A percentile compares a stretch with the other conserved stretches of the same genome.
These are phyloP conservation scores for Phyto melanocephala DNA, from an alignment of 2,888 invertebrate species.

Conservation along the genomic window DNA sequence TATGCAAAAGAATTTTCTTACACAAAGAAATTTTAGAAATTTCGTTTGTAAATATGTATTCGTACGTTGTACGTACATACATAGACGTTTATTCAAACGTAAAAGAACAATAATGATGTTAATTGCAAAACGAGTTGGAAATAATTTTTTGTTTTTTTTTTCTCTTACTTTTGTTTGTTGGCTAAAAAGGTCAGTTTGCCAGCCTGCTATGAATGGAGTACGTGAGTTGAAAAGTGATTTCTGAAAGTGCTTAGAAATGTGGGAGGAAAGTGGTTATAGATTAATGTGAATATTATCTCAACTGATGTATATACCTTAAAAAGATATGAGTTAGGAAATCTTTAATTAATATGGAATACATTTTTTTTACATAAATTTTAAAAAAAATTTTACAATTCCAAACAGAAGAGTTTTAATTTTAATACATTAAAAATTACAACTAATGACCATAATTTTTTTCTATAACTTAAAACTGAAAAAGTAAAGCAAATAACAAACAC, in stretches of 20 bases:
- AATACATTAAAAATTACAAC: not conserved
- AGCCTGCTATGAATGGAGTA: not conserved
- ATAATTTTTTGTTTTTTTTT: not conserved
- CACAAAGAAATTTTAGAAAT: conserved; percentile 50
- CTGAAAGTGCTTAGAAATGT: not conserved
- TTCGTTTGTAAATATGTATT: not conserved
- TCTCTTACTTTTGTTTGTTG: conserved; percentile 9
- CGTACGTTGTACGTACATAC: not conserved
- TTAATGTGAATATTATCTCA: too few species aligned
- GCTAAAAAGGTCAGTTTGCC: conserved; percentile 36
- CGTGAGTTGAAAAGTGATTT: not conserved
- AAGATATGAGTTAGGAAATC: too few species aligned
- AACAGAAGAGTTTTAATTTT: too few species aligned
- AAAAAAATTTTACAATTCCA: too few species aligned
- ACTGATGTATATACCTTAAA: too few species aligned
- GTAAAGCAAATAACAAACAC: too few species aligned
- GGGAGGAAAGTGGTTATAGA: not conserved
- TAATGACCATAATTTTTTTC: conserved; percentile 1
- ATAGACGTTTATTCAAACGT: not conserved
- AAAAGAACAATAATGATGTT: conserved; percentile 46
- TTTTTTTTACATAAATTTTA: too few species aligned
- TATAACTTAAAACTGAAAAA: conserved; percentile 31
- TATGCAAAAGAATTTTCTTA: conserved; percentile 52
- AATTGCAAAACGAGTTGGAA: conserved; percentile 57
- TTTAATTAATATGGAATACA: too few species aligned